phyloP scores from a whole-genome alignment of 2,888 invertebrate species.

The Julus scanicus region DNA sequence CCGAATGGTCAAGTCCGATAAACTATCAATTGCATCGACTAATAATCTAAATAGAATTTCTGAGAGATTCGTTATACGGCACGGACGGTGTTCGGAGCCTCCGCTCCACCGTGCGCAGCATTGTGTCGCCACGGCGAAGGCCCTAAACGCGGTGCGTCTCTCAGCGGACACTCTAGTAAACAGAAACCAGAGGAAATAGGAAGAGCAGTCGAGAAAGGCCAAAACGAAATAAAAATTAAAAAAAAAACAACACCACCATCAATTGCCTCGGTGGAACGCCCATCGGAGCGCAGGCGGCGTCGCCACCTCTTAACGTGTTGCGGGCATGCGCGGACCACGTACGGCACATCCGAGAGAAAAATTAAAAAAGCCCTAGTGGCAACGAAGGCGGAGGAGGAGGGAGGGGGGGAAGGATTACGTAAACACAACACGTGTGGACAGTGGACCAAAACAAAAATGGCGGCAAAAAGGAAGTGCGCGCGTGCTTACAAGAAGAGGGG shows the following conservation, averaged over 20 bases:
- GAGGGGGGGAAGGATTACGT: conserved; percentile 29
- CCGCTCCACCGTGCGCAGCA: not conserved
- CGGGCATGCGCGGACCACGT: conserved; percentile 30
- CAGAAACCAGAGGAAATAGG: not conserved
- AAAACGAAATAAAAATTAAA: not conserved
- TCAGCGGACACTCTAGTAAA: conserved; percentile 20
- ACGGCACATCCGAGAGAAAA: not conserved
- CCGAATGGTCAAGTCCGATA: not conserved
- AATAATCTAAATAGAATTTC: not conserved
- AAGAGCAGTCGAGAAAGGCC: not conserved
- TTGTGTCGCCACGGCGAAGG: not conserved
- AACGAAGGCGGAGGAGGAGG: not conserved
- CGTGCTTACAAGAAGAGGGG: not conserved
- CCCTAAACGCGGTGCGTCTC: conserved; percentile 1
- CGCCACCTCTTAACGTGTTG: conserved; percentile 6
- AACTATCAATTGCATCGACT: not conserved
- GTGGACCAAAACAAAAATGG: conserved; percentile 47
- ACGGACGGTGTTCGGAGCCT: not conserved
- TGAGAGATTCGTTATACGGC: not conserved
- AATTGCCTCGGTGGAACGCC: conserved; percentile 20
- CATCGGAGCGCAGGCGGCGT: conserved; percentile 9
- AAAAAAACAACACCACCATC: not conserved
- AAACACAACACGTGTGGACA: conserved; percentile 44
- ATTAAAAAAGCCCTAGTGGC: not conserved
- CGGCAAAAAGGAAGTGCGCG: conserved; percentile 6